Conservation (phyloP, 2,113 vertebrate genomes). For the Oostethus manadensis region DNA sequence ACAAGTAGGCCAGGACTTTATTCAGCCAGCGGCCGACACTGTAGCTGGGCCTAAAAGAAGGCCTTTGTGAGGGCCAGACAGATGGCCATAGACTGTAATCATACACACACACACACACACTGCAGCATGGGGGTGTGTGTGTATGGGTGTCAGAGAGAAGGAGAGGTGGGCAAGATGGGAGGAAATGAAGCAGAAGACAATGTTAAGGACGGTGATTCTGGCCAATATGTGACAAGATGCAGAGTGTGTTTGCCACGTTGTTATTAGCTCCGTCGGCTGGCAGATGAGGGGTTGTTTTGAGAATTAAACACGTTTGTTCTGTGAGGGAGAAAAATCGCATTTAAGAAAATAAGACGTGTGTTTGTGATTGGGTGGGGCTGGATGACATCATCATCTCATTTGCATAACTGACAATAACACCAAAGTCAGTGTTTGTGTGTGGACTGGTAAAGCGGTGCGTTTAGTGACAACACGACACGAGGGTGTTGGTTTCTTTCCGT, state of each 20-base stretch:
- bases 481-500: no score
- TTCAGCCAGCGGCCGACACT: slow-evolving; percentile 53
- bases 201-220: slow-evolving; percentile 32
- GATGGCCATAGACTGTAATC: slow-evolving; percentile 68
- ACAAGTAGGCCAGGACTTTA: slow-evolving; percentile 19
- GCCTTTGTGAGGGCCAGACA: slow-evolving; percentile 67
- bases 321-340: no score
- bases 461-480: no score
- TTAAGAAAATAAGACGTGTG: no score
- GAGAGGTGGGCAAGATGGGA: slow-evolving; percentile 14
- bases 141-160: slow-evolving; percentile 3
- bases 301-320: no score
- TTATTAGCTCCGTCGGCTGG: not conserved
- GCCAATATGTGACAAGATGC: slow-evolving; percentile 14
- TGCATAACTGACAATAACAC: no score
- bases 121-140: slow-evolving; percentile 7
- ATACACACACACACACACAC: slow-evolving; percentile 40
- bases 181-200: slow-evolving; percentile 28
- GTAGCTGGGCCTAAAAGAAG: slow-evolving; percentile 56
- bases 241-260: not conserved
- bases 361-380: no score
- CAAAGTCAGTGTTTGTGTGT: no score
- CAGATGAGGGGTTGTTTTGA: not conserved
- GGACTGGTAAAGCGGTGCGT: no score
- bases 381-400: no score